Conservation (phyloP, 2,797 vertebrate genomes). For the Threskiornis aethiopicus region DNA sequence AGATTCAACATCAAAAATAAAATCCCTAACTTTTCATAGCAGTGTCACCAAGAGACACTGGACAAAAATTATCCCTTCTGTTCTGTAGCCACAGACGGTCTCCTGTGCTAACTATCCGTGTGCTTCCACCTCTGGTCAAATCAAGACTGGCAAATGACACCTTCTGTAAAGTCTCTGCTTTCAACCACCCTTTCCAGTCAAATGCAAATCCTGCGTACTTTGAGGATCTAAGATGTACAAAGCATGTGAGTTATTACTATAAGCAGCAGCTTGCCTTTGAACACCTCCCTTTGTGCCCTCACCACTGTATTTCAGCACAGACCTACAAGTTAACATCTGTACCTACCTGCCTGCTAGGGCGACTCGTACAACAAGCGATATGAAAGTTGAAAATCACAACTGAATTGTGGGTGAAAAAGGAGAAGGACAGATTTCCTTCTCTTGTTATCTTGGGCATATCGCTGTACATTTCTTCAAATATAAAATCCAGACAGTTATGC, state of each 20-base stretch:
- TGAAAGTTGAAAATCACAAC: background rate
- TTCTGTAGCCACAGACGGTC: rapidly evolving
- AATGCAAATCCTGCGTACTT: background rate
- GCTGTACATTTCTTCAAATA: background rate
- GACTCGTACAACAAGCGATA: rapidly evolving
- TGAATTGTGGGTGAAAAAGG: background rate
- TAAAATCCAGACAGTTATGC: background rate
- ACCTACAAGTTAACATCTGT: background rate
- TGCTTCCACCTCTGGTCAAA: background rate
- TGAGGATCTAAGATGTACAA: background rate
- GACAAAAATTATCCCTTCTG: background rate
- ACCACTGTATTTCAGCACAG: background rate
- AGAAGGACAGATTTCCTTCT: background rate
- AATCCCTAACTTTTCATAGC: background rate
- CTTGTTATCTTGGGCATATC: background rate
- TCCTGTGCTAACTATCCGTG: background rate
- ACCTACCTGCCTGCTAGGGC: background rate
- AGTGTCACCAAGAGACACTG: background rate
- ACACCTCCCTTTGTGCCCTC: background rate
- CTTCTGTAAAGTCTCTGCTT: background rate
- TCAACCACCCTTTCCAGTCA: background rate
- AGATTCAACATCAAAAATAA: background rate
- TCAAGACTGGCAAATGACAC: background rate
- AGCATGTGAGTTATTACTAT: background rate
- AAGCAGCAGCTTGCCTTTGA: background rate